These are phyloP conservation scores for Calypte anna DNA, from an alignment of 2,113 vertebrate species.

Conservation along the genomic window DNA sequence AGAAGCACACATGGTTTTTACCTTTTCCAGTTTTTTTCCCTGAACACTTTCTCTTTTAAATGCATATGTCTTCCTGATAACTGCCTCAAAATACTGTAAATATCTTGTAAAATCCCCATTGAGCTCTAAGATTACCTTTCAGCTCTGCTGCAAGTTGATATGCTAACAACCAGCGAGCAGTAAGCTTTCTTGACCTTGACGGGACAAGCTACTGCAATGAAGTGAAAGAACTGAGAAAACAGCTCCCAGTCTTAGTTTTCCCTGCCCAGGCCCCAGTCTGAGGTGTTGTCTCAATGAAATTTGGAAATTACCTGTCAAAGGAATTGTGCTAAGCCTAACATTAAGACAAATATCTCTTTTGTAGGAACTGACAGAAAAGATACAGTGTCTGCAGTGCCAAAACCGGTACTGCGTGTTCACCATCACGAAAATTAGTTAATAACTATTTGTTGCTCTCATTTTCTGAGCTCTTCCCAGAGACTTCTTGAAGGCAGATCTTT, in stretches of 20 bases:
- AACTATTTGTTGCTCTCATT: neutral
- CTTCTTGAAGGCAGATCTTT: too few species aligned
- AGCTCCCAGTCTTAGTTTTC: neutral
- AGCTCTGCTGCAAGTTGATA: slow-evolving; percentile 63
- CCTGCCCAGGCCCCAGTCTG: neutral
- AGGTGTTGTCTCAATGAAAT: neutral
- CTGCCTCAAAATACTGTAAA: slow-evolving; percentile 47
- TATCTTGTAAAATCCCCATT: slow-evolving; percentile 55
- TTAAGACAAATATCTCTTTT: neutral
- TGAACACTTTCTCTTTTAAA: slow-evolving; percentile 12
- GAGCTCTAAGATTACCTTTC: slow-evolving; percentile 67
- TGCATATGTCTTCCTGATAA: slow-evolving; percentile 19
- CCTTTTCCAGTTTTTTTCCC: neutral
- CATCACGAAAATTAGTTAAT: neutral
- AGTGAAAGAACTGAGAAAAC: neutral
- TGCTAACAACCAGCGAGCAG: slow-evolving; percentile 51
- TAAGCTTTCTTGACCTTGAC: slow-evolving; percentile 64
- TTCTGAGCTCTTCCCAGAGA: neutral
- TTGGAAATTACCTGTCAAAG: neutral
- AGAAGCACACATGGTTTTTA: neutral
- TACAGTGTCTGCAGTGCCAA: neutral
- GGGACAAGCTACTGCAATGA: slow-evolving; percentile 17
- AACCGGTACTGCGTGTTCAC: neutral
- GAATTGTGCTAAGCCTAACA: neutral
- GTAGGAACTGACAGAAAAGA: neutral